Evolutionary conservation across 2,888 invertebrate species (phyloP).

Genomic region (Yponomeuta evonymella): DNA sequence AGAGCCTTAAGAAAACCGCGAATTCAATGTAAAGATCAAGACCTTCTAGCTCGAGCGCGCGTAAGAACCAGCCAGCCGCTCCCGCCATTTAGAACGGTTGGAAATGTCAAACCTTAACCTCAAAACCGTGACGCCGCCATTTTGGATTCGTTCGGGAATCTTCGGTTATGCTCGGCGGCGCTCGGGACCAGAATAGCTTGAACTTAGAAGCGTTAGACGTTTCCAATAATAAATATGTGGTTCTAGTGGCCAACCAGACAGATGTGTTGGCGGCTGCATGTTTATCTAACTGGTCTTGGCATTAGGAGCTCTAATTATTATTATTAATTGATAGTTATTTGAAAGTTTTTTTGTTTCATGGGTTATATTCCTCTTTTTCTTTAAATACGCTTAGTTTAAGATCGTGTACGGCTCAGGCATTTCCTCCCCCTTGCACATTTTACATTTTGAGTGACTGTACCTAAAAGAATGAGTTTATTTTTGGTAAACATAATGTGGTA

Average conservation of each 20-base stretch:
- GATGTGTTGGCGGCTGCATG: not conserved
- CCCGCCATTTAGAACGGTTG: conserved; percentile 36
- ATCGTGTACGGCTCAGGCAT: too few relatives aligned
- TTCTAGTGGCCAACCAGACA: not conserved
- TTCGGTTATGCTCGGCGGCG: conserved; percentile 40
- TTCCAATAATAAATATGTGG: not conserved
- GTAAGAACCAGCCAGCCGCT: conserved; percentile 55
- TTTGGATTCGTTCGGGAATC: conserved; percentile 43
- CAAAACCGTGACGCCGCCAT: conserved; percentile 72
- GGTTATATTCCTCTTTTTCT: too few relatives aligned
- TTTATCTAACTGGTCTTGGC: too few relatives aligned
- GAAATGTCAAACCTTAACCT: conserved; percentile 76
- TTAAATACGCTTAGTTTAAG: too few relatives aligned
- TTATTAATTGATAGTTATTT: too few relatives aligned
- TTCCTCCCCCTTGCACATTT: too few relatives aligned
- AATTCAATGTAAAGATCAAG: conserved; percentile 72
- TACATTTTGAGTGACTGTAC: too few relatives aligned
- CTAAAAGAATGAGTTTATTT: too few relatives aligned
- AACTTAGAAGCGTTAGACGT: not conserved
- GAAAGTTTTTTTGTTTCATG: too few relatives aligned
- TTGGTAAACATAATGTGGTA: too few relatives aligned
- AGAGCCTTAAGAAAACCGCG: conserved; percentile 14
- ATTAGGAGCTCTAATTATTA: too few relatives aligned
- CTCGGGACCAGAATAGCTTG: conserved; percentile 31
- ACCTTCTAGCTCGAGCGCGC: conserved; percentile 48